A percentile compares a stretch with the other conserved stretches of the same genome.
phyloP scores from a whole-genome alignment of 2,797 vertebrate genomes.

The Anniella stebbinsi region DNA sequence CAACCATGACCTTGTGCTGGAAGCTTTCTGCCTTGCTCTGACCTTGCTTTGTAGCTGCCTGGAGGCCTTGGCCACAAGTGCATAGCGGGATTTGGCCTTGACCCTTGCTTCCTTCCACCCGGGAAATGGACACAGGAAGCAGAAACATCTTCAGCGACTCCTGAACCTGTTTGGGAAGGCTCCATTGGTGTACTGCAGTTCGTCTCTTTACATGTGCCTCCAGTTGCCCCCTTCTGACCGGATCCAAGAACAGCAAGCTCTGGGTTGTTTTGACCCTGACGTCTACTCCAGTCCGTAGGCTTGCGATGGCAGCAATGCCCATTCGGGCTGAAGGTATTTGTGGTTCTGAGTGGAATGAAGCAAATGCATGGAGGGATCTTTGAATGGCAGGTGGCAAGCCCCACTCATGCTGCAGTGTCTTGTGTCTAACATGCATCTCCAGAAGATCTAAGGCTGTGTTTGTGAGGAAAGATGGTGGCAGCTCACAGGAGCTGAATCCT shows the following conservation, averaged over 20 bases:
- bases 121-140: neutral
- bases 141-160: neutral
- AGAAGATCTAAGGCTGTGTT: slow-evolving; percentile 31
- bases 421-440: slow-evolving; percentile 61
- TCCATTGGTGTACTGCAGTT: neutral
- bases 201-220: neutral
- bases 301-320: neutral
- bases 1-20: too few relatives aligned
- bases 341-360: too few relatives aligned
- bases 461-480: slow-evolving; percentile 35
- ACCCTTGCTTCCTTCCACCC: neutral
- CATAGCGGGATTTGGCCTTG: neutral
- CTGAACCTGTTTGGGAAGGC: neutral
- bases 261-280: neutral
- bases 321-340: too few relatives aligned
- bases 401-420: slow-evolving; percentile 44
- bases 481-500: neutral
- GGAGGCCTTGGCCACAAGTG: neutral
- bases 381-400: neutral
- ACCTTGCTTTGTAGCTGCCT: neutral
- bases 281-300: rapidly evolving
- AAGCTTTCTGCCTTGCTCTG: neutral
- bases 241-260: neutral
- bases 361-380: neutral
- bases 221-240: neutral